Conservation (phyloP, 2,888 invertebrate genomes). For the Spatulosminthurus flaviceps region DNA sequence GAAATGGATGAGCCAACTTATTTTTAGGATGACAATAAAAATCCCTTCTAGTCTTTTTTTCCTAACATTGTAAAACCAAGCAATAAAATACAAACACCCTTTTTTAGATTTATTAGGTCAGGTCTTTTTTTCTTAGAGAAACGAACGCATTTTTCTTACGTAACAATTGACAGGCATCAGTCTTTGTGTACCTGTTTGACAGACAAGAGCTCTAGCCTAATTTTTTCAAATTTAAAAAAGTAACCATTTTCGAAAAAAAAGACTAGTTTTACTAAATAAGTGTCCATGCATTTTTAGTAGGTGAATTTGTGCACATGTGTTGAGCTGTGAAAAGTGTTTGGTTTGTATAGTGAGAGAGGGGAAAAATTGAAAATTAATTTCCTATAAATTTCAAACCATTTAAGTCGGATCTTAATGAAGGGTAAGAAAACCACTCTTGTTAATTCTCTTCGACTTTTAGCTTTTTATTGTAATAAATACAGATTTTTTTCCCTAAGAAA, state of each 20-base stretch:
- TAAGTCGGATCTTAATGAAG: constrained; percentile 11
- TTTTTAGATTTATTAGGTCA: constrained; percentile 41
- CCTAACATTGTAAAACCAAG: constrained; percentile 19
- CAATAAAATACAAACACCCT: constrained; percentile 45
- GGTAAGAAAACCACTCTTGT: background rate
- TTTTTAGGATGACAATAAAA: constrained; percentile 6
- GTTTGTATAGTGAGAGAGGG: background rate
- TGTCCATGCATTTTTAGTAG: no score
- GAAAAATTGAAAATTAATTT: background rate
- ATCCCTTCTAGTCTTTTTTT: background rate
- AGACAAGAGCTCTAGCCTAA: constrained; percentile 16
- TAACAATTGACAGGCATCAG: constrained; percentile 15
- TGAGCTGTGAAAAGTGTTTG: no score
- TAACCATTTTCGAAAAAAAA: no score
- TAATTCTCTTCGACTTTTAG: background rate
- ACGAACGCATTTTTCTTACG: background rate
- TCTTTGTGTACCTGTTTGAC: constrained; percentile 2
- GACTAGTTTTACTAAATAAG: no score
- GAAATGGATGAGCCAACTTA: background rate
- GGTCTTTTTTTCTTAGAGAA: constrained; percentile 11
- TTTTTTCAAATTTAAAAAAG: no score
- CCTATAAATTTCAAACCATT: background rate
- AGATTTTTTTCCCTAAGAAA: background rate
- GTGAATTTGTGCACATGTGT: no score
- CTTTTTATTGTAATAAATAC: background rate